Evolutionary conservation across 1,140 invertebrate species (phyloP).

Genomic region (Drepana arcuata): DNA sequence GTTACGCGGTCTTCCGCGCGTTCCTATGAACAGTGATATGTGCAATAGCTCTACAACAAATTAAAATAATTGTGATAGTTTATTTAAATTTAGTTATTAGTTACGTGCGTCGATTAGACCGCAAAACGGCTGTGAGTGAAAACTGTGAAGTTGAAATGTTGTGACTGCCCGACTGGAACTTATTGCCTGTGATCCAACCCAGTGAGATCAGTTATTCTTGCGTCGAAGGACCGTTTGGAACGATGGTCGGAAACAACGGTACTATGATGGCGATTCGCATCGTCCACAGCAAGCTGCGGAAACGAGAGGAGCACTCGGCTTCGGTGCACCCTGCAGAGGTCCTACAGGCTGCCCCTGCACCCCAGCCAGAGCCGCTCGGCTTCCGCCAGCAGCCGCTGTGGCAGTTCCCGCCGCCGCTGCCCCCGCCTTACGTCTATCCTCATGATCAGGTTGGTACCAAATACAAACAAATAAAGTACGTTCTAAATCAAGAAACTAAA

Average conservation of each 20-base stretch:
- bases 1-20: constrained; percentile 64
- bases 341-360: constrained; percentile 73
- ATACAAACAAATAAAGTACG: constrained; percentile 9
- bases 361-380: constrained; percentile 61
- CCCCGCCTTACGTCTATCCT: constrained; percentile 82
- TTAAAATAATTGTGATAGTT: constrained; percentile 71
- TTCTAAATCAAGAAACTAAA: constrained; percentile 25
- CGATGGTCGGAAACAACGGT: constrained; percentile 85
- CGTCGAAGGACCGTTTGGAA: constrained; percentile 48
- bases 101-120: constrained; percentile 48
- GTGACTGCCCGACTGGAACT: constrained; percentile 69
- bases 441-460: constrained; percentile 80
- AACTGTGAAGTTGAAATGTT: constrained; percentile 62
- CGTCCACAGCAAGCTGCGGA: constrained; percentile 89
- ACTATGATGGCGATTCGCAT: constrained; percentile 88
- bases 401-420: constrained; percentile 84
- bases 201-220: constrained; percentile 64
- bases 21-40: constrained; percentile 71
- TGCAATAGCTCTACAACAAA: constrained; percentile 69
- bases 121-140: constrained; percentile 67
- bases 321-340: constrained; percentile 78
- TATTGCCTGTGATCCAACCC: constrained; percentile 61
- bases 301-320: constrained; percentile 82
- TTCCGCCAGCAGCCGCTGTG: constrained; percentile 80
- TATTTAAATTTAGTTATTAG: constrained; percentile 67